These are phyloP conservation scores for Bellardia bayeri DNA, from an alignment of 2,888 invertebrate genomes.

Conservation along the genomic window DNA sequence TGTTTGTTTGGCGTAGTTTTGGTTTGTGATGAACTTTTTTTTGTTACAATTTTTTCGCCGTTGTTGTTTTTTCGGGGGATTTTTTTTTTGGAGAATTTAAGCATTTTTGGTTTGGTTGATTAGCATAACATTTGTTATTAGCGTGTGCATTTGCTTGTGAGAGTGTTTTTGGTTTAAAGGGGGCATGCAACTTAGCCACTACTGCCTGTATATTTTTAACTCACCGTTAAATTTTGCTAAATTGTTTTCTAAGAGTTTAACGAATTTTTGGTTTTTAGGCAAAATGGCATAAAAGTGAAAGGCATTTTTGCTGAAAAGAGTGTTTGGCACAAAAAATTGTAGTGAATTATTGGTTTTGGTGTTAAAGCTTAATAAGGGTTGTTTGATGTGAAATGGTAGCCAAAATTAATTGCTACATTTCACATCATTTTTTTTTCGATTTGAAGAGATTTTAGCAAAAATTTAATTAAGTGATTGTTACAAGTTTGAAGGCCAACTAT, in stretches of 20 bases:
- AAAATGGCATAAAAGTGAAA: slow-evolving; percentile 49
- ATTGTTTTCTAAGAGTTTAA: slow-evolving; percentile 62
- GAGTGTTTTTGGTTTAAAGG: not conserved
- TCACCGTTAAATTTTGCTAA: slow-evolving; percentile 50
- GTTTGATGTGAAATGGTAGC: not conserved
- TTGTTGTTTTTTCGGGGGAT: not conserved
- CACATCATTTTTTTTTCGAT: not conserved
- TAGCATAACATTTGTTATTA: slow-evolving; percentile 67
- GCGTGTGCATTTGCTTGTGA: slow-evolving; percentile 45
- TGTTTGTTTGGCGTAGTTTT: not conserved
- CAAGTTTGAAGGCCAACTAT: too few relatives aligned
- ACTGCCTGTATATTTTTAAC: not conserved
- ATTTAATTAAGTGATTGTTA: too few relatives aligned
- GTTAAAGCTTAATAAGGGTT: not conserved
- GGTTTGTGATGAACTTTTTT: not conserved
- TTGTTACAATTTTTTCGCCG: not conserved
- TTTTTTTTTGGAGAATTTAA: slow-evolving; percentile 44
- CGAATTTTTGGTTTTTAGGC: slow-evolving; percentile 50
- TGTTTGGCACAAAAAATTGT: not conserved
- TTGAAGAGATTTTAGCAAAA: not conserved
- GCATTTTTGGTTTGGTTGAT: slow-evolving; percentile 61
- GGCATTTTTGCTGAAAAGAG: not conserved
- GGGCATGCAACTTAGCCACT: too few relatives aligned
- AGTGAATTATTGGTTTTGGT: slow-evolving; percentile 19
- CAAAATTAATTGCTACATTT: not conserved